A percentile compares a stretch with the other conserved stretches of the same genome.
Conservation (phyloP, 2,113 vertebrate species). For the Glaucomys volans region DNA sequence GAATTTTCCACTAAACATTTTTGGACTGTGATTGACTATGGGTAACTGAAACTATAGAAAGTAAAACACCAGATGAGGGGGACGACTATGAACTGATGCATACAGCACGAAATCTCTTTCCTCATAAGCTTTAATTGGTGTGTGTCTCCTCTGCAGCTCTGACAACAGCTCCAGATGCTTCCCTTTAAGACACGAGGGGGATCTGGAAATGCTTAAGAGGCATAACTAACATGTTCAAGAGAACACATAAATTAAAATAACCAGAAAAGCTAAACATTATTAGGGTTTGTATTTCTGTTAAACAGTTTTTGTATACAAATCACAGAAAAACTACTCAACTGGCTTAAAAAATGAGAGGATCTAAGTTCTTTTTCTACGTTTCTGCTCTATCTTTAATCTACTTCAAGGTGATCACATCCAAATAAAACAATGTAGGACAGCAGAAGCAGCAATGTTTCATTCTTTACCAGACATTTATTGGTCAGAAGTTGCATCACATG, state of each 20-base stretch:
- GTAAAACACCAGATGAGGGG: not conserved
- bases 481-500: not conserved
- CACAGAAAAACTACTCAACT: not conserved
- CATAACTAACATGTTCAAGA: conserved; percentile 12
- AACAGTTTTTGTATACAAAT: not conserved
- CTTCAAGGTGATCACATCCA: not conserved
- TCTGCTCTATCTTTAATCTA: not conserved
- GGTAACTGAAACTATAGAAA: not conserved
- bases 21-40: not conserved
- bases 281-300: not conserved
- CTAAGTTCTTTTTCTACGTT: not conserved
- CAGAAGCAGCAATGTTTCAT: not conserved
- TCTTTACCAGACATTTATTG: not conserved
- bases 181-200: conserved; percentile 25
- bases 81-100: not conserved
- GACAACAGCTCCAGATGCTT: not conserved
- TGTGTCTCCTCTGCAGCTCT: not conserved
- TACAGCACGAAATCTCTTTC: not conserved
- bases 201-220: not conserved
- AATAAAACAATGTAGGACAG: not conserved
- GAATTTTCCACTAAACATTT: not conserved
- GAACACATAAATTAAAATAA: conserved; percentile 32
- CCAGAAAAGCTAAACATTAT: not conserved
- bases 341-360: not conserved
- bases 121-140: not conserved